These are phyloP conservation scores for Hemiscyllium ocellatum DNA, from an alignment of 2,113 vertebrate genomes.

Conservation along the genomic window DNA sequence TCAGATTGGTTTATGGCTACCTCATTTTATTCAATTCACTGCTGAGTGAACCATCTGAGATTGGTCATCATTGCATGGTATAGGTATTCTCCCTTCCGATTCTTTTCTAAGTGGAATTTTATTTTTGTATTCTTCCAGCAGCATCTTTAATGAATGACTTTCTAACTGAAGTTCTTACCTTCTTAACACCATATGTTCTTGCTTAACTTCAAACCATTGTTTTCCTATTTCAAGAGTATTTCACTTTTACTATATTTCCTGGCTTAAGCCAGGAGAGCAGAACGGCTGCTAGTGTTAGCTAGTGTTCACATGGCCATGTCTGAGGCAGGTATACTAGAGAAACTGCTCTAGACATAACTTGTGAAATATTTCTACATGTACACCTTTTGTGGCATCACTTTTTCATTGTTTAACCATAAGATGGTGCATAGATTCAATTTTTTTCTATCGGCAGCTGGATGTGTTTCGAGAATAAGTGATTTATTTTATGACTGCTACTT, in stretches of 20 bases:
- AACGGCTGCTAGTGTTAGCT: not conserved
- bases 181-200: not conserved
- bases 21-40: not conserved
- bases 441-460: not conserved
- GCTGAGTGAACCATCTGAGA: not conserved
- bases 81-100: not conserved
- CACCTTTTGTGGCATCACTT: not conserved
- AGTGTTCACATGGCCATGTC: not conserved
- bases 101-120: not conserved
- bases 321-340: not conserved
- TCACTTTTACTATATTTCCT: not conserved
- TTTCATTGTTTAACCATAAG: not conserved
- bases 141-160: not conserved
- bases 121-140: not conserved
- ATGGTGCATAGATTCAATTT: not conserved
- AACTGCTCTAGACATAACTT: not conserved
- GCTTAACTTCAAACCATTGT: not conserved
- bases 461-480: not conserved
- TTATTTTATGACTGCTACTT: not conserved
- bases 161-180: not conserved
- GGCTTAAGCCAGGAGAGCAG: not conserved
- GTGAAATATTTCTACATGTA: not conserved
- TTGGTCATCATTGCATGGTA: not conserved
- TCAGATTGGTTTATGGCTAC: not conserved
- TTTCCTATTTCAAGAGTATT: not conserved